Evolutionary conservation across 2,113 vertebrate genomes (phyloP).

Genomic region (Origma solitaria): DNA sequence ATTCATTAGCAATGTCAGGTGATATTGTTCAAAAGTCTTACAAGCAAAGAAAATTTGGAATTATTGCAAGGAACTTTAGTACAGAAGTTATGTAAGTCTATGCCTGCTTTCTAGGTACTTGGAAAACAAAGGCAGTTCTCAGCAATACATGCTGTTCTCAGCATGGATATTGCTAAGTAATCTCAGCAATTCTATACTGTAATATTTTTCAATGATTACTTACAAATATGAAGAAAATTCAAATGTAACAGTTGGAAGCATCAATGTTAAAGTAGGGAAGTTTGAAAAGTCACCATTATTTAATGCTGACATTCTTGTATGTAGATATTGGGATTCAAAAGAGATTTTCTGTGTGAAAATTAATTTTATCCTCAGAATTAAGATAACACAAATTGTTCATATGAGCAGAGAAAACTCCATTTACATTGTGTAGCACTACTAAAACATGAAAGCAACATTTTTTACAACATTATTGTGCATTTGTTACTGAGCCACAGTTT

Average conservation of each 20-base stretch:
- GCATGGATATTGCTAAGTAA: background rate
- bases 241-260: background rate
- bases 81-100: background rate
- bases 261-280: background rate
- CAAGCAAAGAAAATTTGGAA: background rate
- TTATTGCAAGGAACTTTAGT: background rate
- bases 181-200: background rate
- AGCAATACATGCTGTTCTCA: background rate
- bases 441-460: background rate
- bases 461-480: background rate
- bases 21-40: background rate
- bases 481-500: background rate
- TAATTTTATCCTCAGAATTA: background rate
- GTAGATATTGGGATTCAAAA: background rate
- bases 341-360: background rate
- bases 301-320: accelerated
- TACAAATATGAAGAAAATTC: background rate
- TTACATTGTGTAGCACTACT: background rate
- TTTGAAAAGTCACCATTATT: background rate
- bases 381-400: background rate
- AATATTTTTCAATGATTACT: background rate
- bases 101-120: background rate
- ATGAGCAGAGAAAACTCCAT: background rate
- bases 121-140: background rate
- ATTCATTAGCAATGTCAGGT: background rate